Conservation (phyloP, 2,113 vertebrate species). For the Calyptommatus sinebrachiatus region DNA sequence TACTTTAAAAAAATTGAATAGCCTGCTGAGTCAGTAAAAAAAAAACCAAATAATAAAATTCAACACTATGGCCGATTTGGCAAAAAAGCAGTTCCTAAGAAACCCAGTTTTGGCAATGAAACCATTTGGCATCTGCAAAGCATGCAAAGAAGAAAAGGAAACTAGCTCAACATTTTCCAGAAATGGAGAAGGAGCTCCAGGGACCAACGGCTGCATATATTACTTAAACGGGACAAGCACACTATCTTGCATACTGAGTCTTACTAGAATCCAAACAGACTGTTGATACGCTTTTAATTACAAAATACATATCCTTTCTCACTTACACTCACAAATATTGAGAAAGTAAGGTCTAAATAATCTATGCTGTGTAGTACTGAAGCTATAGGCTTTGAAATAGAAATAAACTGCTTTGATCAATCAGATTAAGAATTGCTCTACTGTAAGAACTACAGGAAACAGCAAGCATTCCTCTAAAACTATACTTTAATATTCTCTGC, state of each 20-base stretch:
- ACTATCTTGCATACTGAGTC: neutral
- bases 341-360: neutral
- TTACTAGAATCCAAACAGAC: neutral
- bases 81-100: slow-evolving; percentile 10
- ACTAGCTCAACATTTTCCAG: neutral
- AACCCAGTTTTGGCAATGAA: neutral
- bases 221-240: rapidly evolving
- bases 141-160: slow-evolving; percentile 6
- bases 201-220: neutral
- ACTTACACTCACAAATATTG: neutral
- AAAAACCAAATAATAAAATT: neutral
- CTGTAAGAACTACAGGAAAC: neutral
- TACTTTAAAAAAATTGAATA: no score
- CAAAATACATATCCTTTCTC: no score
- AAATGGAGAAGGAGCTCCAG: slow-evolving; percentile 7
- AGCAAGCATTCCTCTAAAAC: no score
- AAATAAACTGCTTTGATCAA: neutral
- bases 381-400: neutral
- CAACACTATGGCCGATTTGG: slow-evolving; percentile 2
- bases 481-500: no score
- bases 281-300: neutral
- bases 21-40: neutral
- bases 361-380: neutral
- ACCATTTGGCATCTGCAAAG: slow-evolving; percentile 9
- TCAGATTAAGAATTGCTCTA: neutral